phyloP scores from a whole-genome alignment of 2,113 vertebrate species.

The Xiphophorus couchianus region DNA sequence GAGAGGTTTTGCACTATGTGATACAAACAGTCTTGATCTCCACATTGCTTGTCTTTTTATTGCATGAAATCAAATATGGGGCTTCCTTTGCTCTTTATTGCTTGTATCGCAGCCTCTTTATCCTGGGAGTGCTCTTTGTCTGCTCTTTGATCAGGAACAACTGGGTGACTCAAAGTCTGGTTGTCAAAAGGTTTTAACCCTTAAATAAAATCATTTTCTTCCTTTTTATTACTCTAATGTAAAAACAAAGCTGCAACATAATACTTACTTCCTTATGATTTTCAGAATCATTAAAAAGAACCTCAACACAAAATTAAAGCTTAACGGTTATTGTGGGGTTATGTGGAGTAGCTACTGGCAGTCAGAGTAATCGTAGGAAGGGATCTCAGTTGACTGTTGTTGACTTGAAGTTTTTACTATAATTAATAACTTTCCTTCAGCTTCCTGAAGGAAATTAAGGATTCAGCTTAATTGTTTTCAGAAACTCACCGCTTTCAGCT shows the following conservation, averaged over 20 bases:
- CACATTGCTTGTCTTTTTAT: slow-evolving; percentile 79
- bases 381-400: not conserved
- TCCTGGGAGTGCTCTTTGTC: slow-evolving; percentile 22
- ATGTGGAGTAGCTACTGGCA: not conserved
- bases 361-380: not conserved
- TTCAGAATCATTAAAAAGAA: too few species aligned
- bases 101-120: slow-evolving; percentile 82
- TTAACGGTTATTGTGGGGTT: not conserved
- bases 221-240: too few species aligned
- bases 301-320: not conserved
- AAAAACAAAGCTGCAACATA: too few species aligned
- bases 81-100: slow-evolving; percentile 78
- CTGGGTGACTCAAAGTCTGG: slow-evolving; percentile 21
- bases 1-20: slow-evolving; percentile 93
- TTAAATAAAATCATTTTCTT: not conserved
- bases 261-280: too few species aligned
- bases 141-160: slow-evolving; percentile 20
- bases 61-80: slow-evolving; percentile 83
- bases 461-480: too few species aligned
- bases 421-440: too few species aligned
- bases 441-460: too few species aligned
- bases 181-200: not conserved
- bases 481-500: not conserved
- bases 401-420: not conserved
- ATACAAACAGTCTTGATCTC: slow-evolving; percentile 75